phyloP scores from a whole-genome alignment of 2,113 vertebrate genomes.

The human region GRCh38 chr12:15202501-15203000 shows the following conservation, averaged over 20 bases:
- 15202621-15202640: neutral
- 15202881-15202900: neutral
- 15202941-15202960: neutral
- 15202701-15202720: neutral
- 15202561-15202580: neutral
- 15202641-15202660: neutral
- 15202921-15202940: neutral
- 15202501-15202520: neutral
- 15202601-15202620: neutral
- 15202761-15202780: neutral
- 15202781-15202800: neutral
- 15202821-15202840: neutral
- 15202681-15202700: neutral
- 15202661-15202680: neutral
- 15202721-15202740: neutral
- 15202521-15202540: neutral
- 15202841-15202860: neutral
- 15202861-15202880: neutral
- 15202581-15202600: neutral
- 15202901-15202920: neutral
- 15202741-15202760: neutral
- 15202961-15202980: neutral
- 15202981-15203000: neutral
- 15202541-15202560: neutral
- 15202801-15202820: too few species aligned